A percentile compares a stretch with the other conserved stretches of the same genome.
phyloP scores from a whole-genome alignment of 2,797 vertebrate genomes.

The Tarsius wallacei region DNA sequence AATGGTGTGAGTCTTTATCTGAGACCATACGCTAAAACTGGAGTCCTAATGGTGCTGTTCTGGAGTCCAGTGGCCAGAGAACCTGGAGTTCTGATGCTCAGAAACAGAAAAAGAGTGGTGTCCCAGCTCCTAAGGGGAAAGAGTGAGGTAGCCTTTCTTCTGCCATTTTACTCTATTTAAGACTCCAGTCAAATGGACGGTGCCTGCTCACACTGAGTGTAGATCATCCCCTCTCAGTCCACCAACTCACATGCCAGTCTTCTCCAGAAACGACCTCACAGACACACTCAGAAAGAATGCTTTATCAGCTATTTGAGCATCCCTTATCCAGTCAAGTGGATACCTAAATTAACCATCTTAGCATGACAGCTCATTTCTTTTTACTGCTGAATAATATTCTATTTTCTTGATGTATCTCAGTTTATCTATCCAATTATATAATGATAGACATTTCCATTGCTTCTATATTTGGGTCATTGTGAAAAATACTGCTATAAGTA shows the following conservation, averaged over 20 bases:
- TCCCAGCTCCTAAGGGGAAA: neutral
- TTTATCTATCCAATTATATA: neutral
- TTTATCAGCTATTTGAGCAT: neutral
- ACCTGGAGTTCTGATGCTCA: neutral
- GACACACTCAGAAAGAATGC: neutral
- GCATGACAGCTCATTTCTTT: neutral
- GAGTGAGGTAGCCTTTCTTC: neutral
- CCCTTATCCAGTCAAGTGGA: neutral
- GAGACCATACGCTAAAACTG: neutral
- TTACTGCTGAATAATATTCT: neutral
- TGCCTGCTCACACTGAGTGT: neutral
- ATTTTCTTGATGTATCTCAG: neutral
- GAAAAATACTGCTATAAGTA: neutral
- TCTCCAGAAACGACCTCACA: neutral
- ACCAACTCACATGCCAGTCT: neutral
- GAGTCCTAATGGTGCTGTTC: neutral
- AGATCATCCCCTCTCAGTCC: neutral
- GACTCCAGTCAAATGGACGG: neutral
- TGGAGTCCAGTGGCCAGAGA: neutral
- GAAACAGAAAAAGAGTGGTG: neutral
- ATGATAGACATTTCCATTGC: neutral
- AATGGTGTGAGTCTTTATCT: neutral
- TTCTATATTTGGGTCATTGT: neutral
- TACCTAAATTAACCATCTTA: neutral
- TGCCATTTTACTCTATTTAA: neutral